Base-by-base conservation (phyloP, 2,888 invertebrate species). In the Volucella zonaria region DNA sequence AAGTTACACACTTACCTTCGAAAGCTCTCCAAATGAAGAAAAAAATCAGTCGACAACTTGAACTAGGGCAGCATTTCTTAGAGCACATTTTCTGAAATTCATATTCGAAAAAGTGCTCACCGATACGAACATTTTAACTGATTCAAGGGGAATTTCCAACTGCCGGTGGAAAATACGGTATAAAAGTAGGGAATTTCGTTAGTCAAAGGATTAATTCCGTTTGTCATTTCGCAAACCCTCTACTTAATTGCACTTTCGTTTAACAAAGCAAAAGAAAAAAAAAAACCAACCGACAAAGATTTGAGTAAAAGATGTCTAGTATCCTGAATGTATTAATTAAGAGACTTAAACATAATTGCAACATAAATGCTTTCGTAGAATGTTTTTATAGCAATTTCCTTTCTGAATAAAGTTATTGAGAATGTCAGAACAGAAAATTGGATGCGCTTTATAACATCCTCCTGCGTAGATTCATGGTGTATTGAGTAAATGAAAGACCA, bases 101-200 rank as follows among this genome's bases (percentile, higher is more conserved):
- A 8, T 8, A 6, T 38, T 40, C 43, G 47, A 2, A 54, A 67
- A 70, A 61, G 77, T 68, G 77, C 52, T 40, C 6, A 10, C 8
- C 8, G 38, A 68, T 52, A 54, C 11, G n/a, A 40, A 61, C 49
- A 8, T 51, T 15, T 54, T 70, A 47, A 61, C 64, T 77, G 67
- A 77, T 62, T 77, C 77, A 77, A 77, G 54, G 68, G 77, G 62
- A 77, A 77, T 54, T 68, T 68, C 77, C 67, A 70, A 18, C 45
- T 67, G 67, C 15, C 15, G n/a, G 14, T 40, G 68, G 77, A 43
- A 67, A 75, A 67, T 51, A 75, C 75, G 42, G 42, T 56, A 74
- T 45, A 43, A 67, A 49, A 38, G 67, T 38, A 52, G 77, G 61
- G 11, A 68, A 62, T 54, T 54, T 56, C 15, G 43, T 68, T 51